phyloP scores from a whole-genome alignment of 2,797 vertebrate genomes.

The Bradypodion pumilum region DNA sequence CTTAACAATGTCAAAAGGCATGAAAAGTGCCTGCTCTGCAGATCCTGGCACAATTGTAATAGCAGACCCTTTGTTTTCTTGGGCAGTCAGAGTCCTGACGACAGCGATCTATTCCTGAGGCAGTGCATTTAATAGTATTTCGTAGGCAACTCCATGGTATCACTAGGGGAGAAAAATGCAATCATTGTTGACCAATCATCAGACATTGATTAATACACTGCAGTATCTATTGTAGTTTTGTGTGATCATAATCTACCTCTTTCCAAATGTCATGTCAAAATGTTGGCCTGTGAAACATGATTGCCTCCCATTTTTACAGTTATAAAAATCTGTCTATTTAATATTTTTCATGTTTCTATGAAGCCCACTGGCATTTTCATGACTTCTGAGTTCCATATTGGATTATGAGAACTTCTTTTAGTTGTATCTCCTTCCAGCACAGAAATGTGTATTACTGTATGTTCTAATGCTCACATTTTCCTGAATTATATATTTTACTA shows the following conservation, averaged over 20 bases:
- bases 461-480: neutral
- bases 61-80: conserved; percentile 25
- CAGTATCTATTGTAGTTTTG: neutral
- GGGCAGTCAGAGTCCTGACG: conserved; percentile 1
- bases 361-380: neutral
- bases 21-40: neutral
- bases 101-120: neutral
- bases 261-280: neutral
- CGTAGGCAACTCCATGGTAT: conserved; percentile 3
- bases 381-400: neutral
- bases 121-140: neutral
- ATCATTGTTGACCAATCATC: neutral
- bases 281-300: neutral
- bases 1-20: neutral
- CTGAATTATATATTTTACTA: neutral
- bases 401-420: neutral
- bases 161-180: neutral
- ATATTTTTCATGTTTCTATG: neutral
- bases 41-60: conserved; percentile 5
- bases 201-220: neutral
- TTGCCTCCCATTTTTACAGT: neutral
- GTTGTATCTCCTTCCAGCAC: neutral
- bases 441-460: neutral
- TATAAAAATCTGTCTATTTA: neutral
- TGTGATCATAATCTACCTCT: neutral